Evolutionary conservation across 35 echinoderm and acorn worm species (phyloP), one percentile per base, ranked within the genome.

Genomic region (Hemicentrotus pulcherrimus): DNA sequence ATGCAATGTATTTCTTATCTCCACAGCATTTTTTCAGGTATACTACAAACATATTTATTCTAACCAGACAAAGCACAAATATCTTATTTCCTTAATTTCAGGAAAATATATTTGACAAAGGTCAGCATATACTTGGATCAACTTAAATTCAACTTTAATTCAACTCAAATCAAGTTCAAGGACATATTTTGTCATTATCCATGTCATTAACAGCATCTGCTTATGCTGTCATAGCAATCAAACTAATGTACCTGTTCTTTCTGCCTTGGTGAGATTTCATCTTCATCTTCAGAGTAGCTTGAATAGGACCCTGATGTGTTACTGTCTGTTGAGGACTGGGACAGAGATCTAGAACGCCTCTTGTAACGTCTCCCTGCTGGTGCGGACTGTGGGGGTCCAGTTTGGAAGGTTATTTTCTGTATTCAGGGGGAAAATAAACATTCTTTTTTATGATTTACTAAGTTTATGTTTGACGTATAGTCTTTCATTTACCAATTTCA

Each of bases 271-370:
- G 98, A 97, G 22, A 96, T 45, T 32, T 97, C 98, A 94, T 99
- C 98, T 60, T 99, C 98, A 48, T 96, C 96, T 31, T 97, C 97
- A 5, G 96, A 97, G 91, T 96, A 97, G 22, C 95, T 95, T 47
- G 94, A 92, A 70, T 99, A 99, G 10, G 98, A 99, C 11, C 97
- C 98, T 35, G 98, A 97, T n/a, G 95, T 97, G 90, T 97, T 97
- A 46, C 98, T 99, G 35, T 99, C 98, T 86, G 96, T 96, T 8
- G 98, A 99, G 0, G 98, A 99, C 89, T 97, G 95, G 2, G 98
- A 99, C 45, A 99, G 60, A 15, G 98, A 99, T 52, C 98, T 91
- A 32, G 98, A 99, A 9, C 98, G 92, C 9, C 98, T 94, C 91
- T 96, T 96, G 55, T 94, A 71, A 11, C 98, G 61, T n/a, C 94